Evolutionary conservation across 1,140 invertebrate species (phyloP).

Genomic region (Eumaeus atala): DNA sequence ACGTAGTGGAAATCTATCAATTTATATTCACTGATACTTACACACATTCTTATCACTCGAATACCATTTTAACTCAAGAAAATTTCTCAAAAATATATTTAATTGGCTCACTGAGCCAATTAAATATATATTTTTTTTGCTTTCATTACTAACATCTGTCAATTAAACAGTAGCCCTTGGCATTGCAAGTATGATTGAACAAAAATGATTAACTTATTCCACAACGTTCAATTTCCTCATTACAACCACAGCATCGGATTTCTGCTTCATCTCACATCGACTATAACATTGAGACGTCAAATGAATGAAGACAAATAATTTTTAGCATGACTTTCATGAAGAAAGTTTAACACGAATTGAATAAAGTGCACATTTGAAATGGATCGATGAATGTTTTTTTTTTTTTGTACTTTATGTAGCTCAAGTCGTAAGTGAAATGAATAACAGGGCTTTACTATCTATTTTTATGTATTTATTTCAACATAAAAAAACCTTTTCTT

Average conservation of each 20-base stretch:
- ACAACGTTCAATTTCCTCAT: slow-evolving; percentile 11
- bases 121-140: too few relatives aligned
- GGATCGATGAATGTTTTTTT: neutral
- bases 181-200: neutral
- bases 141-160: neutral
- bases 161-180: slow-evolving; percentile 8
- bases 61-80: too few relatives aligned
- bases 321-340: slow-evolving; percentile 60
- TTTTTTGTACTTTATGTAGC: too few relatives aligned
- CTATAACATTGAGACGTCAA: slow-evolving; percentile 61
- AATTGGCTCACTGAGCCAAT: too few relatives aligned
- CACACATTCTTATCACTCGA: too few relatives aligned
- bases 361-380: slow-evolving; percentile 36
- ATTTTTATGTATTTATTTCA: too few relatives aligned
- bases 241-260: slow-evolving; percentile 37
- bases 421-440: too few relatives aligned
- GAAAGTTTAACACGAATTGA: slow-evolving; percentile 59
- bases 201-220: neutral
- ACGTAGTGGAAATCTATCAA: too few relatives aligned
- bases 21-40: too few relatives aligned
- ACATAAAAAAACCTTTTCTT: too few relatives aligned
- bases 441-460: too few relatives aligned
- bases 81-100: too few relatives aligned
- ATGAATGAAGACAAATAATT: slow-evolving; percentile 66
- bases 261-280: slow-evolving; percentile 35